phyloP scores from a whole-genome alignment of 2,113 vertebrate species.

The Eolophus roseicapilla region DNA sequence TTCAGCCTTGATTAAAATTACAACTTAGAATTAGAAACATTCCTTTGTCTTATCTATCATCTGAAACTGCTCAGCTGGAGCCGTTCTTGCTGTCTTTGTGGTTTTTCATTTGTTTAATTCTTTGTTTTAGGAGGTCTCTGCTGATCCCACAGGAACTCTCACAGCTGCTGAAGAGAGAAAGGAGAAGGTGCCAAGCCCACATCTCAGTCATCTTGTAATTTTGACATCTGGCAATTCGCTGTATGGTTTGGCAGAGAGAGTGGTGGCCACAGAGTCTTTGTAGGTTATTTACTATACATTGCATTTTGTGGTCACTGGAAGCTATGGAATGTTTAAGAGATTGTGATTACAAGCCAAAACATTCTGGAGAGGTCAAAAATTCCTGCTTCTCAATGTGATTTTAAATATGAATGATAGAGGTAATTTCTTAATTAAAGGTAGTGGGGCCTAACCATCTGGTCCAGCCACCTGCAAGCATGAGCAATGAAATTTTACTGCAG shows the following conservation, averaged over 20 bases:
- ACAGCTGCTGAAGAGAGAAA: slow-evolving; percentile 88
- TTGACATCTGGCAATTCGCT: slow-evolving; percentile 84
- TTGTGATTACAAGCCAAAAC: background rate
- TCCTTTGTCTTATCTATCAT: background rate
- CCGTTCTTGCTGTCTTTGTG: background rate
- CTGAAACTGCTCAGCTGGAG: background rate
- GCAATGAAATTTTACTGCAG: background rate
- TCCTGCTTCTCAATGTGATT: background rate
- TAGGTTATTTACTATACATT: slow-evolving; percentile 75
- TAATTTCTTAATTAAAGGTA: background rate
- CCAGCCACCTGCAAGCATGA: background rate
- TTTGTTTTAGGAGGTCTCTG: slow-evolving; percentile 82
- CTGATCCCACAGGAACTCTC: slow-evolving; percentile 80
- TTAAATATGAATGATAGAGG: background rate
- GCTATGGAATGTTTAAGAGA: background rate
- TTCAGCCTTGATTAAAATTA: background rate
- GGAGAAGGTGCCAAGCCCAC: slow-evolving; percentile 95
- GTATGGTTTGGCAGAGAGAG: slow-evolving; percentile 92
- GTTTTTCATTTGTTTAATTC: background rate
- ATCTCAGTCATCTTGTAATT: slow-evolving; percentile 93
- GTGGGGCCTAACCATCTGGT: background rate
- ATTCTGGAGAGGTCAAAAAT: background rate
- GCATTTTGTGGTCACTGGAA: background rate
- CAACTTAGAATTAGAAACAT: background rate
- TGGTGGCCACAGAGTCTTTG: slow-evolving; percentile 97